Base-by-base conservation (phyloP, 2,797 vertebrate species). In the Schizothorax lantsangensis region DNA sequence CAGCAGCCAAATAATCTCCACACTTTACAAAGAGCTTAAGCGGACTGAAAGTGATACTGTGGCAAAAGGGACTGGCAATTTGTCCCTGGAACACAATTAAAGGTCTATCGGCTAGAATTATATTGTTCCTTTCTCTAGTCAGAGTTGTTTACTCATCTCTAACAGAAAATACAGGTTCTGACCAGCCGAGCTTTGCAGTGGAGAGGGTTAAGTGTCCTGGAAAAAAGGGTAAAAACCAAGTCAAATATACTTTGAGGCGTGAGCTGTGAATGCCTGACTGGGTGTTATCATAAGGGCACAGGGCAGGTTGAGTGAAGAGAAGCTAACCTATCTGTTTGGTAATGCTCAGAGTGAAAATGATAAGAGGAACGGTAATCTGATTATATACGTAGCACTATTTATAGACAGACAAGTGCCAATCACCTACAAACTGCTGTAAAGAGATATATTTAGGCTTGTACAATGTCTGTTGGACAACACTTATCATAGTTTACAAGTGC, bases 101-200 rank as follows among this genome's bases (percentile, higher is more conserved):
- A 81, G 79, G 64, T 64, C 78, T 64, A 74, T 87, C 83, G 85
- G 57, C 71, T 30, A 69, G 38, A 66, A 78, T 79, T 81, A 45
- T 54, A 38, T 57, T 71, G 66, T 43, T 47, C 36, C 69, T 69
- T 75, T 86, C 59, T 75, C 36, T 36, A 66, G 75, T 73, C 45
- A 30, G 49, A 40, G 68, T 80, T 79, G 88, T 87, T 85, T 86
- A 79, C 75, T 43, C 59, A n/a, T 54, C 45, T 79, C 59, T 71
- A 69, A 30, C 64, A 74, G 64, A 59, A 69, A 72, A 78, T 10
- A 68, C 11, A 79, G 73, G 57, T 40, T 82, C 64, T 36, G 36
- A 83, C 49, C 23, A 30, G 23, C 14, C 5, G 15, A 80, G 79
- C 52, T 78, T 85, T 74, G 17, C 17, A 17, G 77, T 75, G n/a